A percentile compares a stretch with the other conserved stretches of the same genome.
phyloP scores from a whole-genome alignment of 2,797 vertebrate genomes.

The Setipinna tenuifilis region DNA sequence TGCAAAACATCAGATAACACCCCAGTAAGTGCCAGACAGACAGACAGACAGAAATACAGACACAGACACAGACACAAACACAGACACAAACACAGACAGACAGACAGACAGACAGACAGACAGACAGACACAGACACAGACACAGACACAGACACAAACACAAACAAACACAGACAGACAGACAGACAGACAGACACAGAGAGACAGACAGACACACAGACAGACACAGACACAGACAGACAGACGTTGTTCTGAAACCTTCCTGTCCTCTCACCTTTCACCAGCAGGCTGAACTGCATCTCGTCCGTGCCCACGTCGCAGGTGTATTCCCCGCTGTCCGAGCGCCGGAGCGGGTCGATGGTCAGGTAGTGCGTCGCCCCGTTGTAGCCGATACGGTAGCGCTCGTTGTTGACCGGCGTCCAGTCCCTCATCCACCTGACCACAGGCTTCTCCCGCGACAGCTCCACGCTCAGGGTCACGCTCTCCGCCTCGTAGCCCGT shows the following conservation, averaged over 20 bases:
- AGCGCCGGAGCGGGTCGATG: slow-evolving; percentile 77
- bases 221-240: neutral
- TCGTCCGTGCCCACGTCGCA: slow-evolving; percentile 82
- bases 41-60: too few relatives aligned
- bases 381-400: slow-evolving; percentile 72
- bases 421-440: slow-evolving; percentile 85
- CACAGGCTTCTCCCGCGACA: slow-evolving; percentile 70
- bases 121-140: too few relatives aligned
- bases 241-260: neutral
- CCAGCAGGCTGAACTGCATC: slow-evolving; percentile 79
- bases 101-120: too few relatives aligned
- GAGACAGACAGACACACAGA: neutral
- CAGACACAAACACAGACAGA: too few relatives aligned
- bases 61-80: too few relatives aligned
- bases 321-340: slow-evolving; percentile 83
- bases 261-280: slow-evolving; percentile 77
- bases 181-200: too few relatives aligned
- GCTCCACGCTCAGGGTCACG: slow-evolving; percentile 75
- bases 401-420: slow-evolving; percentile 72
- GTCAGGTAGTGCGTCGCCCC: slow-evolving; percentile 77
- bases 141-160: too few relatives aligned
- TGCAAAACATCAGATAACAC: neutral
- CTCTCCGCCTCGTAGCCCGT: slow-evolving; percentile 80
- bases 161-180: too few relatives aligned
- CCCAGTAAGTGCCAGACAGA: neutral